These are phyloP conservation scores for Hirundichthys speculiger DNA, from an alignment of 2,113 vertebrate species.

Conservation along the genomic window DNA sequence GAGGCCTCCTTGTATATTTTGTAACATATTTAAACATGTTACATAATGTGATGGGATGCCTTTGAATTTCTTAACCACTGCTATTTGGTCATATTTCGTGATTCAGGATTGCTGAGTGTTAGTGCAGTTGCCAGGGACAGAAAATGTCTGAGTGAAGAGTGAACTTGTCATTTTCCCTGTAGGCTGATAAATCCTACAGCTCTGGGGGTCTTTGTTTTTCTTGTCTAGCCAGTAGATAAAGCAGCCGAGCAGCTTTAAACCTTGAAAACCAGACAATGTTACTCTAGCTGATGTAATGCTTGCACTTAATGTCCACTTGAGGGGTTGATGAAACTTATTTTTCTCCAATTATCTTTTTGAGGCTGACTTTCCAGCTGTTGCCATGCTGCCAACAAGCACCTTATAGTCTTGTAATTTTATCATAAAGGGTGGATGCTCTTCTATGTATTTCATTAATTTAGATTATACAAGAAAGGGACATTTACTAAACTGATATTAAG, in stretches of 20 bases:
- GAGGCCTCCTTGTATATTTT: background rate
- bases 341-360: background rate
- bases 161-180: background rate
- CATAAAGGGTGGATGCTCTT: background rate
- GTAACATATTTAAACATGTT: background rate
- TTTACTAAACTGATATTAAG: too few species aligned
- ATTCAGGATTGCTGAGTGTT: background rate
- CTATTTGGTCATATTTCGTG: background rate
- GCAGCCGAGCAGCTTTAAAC: background rate
- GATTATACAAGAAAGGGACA: too few species aligned
- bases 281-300: background rate
- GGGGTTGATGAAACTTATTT: background rate
- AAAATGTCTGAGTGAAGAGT: background rate
- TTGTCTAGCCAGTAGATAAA: constrained; percentile 6
- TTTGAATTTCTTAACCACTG: background rate
- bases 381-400: too few species aligned
- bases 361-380: background rate
- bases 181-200: constrained; percentile 5
- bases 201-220: background rate
- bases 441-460: too few species aligned
- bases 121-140: background rate
- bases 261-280: constrained; percentile 27
- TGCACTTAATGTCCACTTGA: background rate
- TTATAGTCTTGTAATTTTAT: background rate
- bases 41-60: background rate